Base-by-base conservation (phyloP, 2,797 vertebrate genomes). In the Monodelphis domestica region DNA sequence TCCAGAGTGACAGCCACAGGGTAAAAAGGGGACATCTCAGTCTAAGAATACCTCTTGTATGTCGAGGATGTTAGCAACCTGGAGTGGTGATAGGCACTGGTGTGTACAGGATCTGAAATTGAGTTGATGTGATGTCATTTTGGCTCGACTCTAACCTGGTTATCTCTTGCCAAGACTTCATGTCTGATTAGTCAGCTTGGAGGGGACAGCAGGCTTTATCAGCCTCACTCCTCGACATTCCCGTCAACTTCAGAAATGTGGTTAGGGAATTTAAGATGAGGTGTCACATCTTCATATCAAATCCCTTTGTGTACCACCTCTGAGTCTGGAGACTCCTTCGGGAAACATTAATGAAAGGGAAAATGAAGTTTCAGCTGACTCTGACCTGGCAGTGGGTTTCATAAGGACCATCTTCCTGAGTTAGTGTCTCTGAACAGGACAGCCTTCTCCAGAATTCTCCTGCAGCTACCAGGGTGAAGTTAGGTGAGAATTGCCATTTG, bases 231-330 rank as follows among this genome's bases (percentile, higher is more conserved):
- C 98, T 97, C 98, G 98, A 99, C 99, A 98, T 98, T 98, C 97
- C 99, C 99, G 98, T 99, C 99, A 99, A 98, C 98, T 98, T 98
- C 96, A 98, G 98, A 98, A 98, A 98, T 91, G 95, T 94, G 17
- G 98, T 93, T 97, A 98, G 97, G 97, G 98, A 98, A 98, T 98
- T 98, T 98, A 98, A 99, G 99, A 99, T 98, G 99, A 99, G 98
- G 98, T 99, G 99, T 99, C 99, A 99, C 98, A 98, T 99, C 99
- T 98, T 98, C 98, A 98, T 99, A 99, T 98, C 98, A 97, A 97
- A 98, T 98, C 98, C 98, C 98, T 98, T 98, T 98, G 97, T 98
- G 97, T 98, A 98, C 98, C 98, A 98, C 98, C 98, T 98, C 98
- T 96, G 97, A 97, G 97, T 97, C 94, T 55, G 95, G 97, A 94